phyloP scores from a whole-genome alignment of 2,888 invertebrate genomes.

The Tenthredo mesomela region DNA sequence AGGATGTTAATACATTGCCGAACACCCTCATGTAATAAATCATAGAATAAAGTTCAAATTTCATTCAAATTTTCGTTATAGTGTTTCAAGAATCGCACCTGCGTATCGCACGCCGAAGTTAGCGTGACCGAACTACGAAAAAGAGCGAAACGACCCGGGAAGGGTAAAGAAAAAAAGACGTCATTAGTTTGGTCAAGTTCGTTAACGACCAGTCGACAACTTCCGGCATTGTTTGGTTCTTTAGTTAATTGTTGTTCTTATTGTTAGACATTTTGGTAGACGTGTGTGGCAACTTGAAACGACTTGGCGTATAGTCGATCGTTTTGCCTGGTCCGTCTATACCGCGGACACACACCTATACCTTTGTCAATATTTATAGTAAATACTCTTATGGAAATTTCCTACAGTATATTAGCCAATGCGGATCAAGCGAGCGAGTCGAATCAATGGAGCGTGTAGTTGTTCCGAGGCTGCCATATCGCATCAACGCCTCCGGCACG shows the following conservation, averaged over 20 bases:
- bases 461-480: slow-evolving; percentile 42
- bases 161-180: not conserved
- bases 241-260: slow-evolving; percentile 30
- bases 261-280: not conserved
- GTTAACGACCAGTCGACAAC: slow-evolving; percentile 40
- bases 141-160: slow-evolving; percentile 2
- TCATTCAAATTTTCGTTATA: slow-evolving; percentile 15
- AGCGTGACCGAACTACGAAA: slow-evolving; percentile 38
- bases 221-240: slow-evolving; percentile 33
- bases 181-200: slow-evolving; percentile 41
- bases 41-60: slow-evolving; percentile 16
- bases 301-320: not conserved
- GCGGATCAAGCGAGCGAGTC: slow-evolving; percentile 31
- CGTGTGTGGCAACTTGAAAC: slow-evolving; percentile 1
- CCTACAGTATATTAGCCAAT: slow-evolving; percentile 30
- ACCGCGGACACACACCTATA: not conserved
- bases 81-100: not conserved
- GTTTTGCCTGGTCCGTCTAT: not conserved
- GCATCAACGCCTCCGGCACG: slow-evolving; percentile 19
- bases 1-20: not conserved
- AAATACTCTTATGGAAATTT: slow-evolving; percentile 38
- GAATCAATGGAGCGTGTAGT: slow-evolving; percentile 49
- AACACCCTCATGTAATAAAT: not conserved
- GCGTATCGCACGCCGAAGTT: not conserved
- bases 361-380: slow-evolving; percentile 22